A percentile compares a stretch with the other conserved stretches of the same genome.
Evolutionary conservation across 2,113 vertebrate genomes (phyloP).

Genomic region (Danionella cerebrum): DNA sequence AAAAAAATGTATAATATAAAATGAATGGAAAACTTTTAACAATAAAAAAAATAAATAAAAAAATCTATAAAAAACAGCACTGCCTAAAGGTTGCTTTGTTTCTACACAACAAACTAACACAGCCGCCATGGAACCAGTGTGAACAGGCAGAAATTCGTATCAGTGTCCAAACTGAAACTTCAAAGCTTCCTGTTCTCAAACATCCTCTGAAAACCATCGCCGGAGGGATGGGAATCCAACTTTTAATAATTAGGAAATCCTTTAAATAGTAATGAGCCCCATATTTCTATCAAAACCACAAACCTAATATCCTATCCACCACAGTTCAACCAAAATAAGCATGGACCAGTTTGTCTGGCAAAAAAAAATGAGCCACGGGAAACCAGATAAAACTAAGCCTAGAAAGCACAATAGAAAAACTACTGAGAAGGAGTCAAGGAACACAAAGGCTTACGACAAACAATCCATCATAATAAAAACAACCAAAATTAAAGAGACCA

Average conservation of each 20-base stretch:
- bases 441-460: not conserved
- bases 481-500: not conserved
- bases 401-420: slow-evolving; percentile 8
- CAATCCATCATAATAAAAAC: not conserved
- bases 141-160: slow-evolving; percentile 35
- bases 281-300: not conserved
- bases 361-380: slow-evolving; percentile 28
- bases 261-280: not conserved
- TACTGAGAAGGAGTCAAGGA: slow-evolving; percentile 17
- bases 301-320: not conserved
- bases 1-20: no score
- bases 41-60: no score
- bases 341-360: not conserved
- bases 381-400: slow-evolving; percentile 37
- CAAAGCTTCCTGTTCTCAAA: slow-evolving; percentile 30
- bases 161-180: slow-evolving; percentile 29
- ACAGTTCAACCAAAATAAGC: not conserved
- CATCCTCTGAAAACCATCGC: not conserved
- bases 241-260: not conserved
- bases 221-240: not conserved
- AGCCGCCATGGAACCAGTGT: not conserved
- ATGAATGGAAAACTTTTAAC: no score
- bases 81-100: no score
- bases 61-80: no score
- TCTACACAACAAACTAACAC: not conserved